These are phyloP conservation scores for Montifringilla adamsi DNA, from an alignment of 2,113 vertebrate genomes.

Conservation along the genomic window DNA sequence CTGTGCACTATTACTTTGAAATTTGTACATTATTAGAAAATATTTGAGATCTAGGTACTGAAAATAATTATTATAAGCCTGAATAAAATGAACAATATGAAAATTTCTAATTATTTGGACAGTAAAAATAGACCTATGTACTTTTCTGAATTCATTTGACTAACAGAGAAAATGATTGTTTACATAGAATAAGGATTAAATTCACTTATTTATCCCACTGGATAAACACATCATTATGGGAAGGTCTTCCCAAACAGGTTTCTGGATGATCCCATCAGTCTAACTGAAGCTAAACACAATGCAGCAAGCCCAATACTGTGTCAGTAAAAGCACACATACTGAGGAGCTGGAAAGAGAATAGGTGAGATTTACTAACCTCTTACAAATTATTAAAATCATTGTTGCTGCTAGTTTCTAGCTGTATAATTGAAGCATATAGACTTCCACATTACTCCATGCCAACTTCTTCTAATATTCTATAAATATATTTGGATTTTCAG, in stretches of 20 bases:
- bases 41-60: not conserved
- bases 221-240: not conserved
- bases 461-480: not conserved
- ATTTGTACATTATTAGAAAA: not conserved
- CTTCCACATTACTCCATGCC: not conserved
- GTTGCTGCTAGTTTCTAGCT: not conserved
- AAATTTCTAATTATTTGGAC: not conserved
- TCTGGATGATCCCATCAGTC: not conserved
- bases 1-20: not conserved
- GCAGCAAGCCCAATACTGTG: not conserved
- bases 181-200: not conserved
- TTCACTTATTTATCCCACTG: not conserved
- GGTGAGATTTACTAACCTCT: not conserved
- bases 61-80: not conserved
- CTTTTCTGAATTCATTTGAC: not conserved
- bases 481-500: not conserved
- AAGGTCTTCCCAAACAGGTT: not conserved
- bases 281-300: not conserved
- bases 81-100: not conserved
- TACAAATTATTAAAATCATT: not conserved
- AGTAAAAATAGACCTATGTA: not conserved
- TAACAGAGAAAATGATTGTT: not conserved
- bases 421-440: not conserved
- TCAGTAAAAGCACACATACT: not conserved
- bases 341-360: not conserved